phyloP scores from a whole-genome alignment of 1,140 invertebrate species.

The Lethocerus indicus region DNA sequence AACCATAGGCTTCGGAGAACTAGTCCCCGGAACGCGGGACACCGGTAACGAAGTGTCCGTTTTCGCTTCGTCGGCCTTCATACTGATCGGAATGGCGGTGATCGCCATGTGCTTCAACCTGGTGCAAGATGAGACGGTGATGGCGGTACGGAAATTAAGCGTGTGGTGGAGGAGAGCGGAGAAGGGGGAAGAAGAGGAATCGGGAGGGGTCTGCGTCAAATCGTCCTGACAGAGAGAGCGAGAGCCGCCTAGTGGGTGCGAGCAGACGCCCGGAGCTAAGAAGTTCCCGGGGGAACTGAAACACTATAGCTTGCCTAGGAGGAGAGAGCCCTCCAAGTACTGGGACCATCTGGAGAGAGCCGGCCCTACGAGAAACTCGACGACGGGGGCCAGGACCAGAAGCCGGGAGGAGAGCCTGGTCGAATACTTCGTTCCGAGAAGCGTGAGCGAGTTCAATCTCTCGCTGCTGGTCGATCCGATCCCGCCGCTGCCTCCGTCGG shows the following conservation, averaged over 20 bases:
- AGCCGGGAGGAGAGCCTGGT: slow-evolving; percentile 39
- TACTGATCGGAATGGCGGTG: slow-evolving; percentile 84
- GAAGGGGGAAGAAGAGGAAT: slow-evolving; percentile 23
- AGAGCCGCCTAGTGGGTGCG: slow-evolving; percentile 27
- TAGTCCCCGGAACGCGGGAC: slow-evolving; percentile 37
- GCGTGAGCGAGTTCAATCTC: slow-evolving; percentile 62
- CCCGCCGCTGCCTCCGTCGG: slow-evolving; percentile 27
- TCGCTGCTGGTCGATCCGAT: slow-evolving; percentile 36
- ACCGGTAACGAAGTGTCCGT: slow-evolving; percentile 50
- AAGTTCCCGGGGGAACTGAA: slow-evolving; percentile 14
- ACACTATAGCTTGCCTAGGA: slow-evolving; percentile 15
- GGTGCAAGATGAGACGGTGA: slow-evolving; percentile 80
- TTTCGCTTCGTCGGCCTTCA: slow-evolving; percentile 67
- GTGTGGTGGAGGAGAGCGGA: slow-evolving; percentile 19
- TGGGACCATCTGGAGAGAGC: slow-evolving; percentile 11
- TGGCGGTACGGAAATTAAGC: slow-evolving; percentile 32
- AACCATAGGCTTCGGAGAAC: slow-evolving; percentile 78
- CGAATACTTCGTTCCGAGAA: slow-evolving; percentile 66
- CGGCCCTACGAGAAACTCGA: slow-evolving; percentile 12
- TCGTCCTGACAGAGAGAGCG: slow-evolving; percentile 19
- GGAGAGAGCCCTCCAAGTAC: slow-evolving; percentile 10
- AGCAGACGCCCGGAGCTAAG: slow-evolving; percentile 25
- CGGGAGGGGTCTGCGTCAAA: slow-evolving; percentile 17
- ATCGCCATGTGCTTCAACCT: slow-evolving; percentile 94
- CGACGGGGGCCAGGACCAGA: slow-evolving; percentile 26